Base-by-base conservation (phyloP, 2,113 vertebrate genomes). In the Dermatemys mawii region DNA sequence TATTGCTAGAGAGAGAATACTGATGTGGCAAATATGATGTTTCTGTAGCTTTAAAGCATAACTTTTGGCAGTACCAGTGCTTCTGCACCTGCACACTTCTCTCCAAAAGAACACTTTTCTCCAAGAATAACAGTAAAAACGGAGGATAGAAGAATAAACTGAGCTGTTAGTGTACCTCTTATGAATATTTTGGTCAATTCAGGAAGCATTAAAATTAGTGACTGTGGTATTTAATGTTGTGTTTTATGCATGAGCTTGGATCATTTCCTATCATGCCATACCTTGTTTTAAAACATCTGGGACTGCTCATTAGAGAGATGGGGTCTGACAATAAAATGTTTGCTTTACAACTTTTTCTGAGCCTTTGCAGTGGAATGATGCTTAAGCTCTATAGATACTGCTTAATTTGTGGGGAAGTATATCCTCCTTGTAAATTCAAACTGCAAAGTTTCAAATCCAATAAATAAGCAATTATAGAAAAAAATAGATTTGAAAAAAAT, bases 21-120 rank as follows among this genome's bases (percentile, higher is more conserved):
- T 51, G 35, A 22, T 76, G 24, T 2, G 4, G 48, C 27, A 86
- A 87, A 54, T 90, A 6, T 44, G 88, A 32, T 38, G 86, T 24
- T n/a, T 92, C 55, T 76, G 10, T 84, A 29, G 44, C 44, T 38
- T 80, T 75, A 16, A 27, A 60, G 83, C 81, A 41, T 54, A 81
- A 86, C 49, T 94, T 93, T 3, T 89, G 85, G 63, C 90, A 93
- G 49, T 78, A 16, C 5, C 5, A 24, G 53, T 93, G 48, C 41
- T 90, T 21, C 41, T 83, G 27, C 48, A 50, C 92, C 85, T 94
- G 82, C 50, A 1, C 19, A 24, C 76, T 29, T 73, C 82, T 27
- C 38, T 93, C 60, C 38, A 87, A 76, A 26, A 38, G 87, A 80
- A 76, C 2, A 2, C 49, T 88, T 95, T 88, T 57, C 53, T 81